These are phyloP conservation scores for Tethea ocularis DNA, from an alignment of 2,888 invertebrate genomes.

Conservation along the genomic window DNA sequence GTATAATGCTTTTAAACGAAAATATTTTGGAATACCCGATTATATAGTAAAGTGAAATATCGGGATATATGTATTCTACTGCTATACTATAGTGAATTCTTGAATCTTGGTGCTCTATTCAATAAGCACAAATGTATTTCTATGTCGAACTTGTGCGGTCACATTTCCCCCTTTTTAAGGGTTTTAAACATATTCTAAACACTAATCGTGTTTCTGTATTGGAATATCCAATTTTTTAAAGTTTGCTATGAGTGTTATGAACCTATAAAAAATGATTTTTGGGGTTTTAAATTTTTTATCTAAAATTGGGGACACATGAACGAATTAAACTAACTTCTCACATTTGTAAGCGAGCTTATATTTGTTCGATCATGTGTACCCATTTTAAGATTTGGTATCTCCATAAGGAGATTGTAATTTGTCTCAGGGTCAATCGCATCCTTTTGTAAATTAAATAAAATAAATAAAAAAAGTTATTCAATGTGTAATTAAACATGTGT, in stretches of 20 bases:
- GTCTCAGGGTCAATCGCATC: not conserved
- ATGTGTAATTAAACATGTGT: constrained; percentile 5
- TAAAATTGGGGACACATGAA: not conserved
- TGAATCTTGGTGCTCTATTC: constrained; percentile 7
- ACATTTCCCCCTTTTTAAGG: not conserved
- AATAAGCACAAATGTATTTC: constrained; percentile 3
- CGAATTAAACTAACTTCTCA: not conserved
- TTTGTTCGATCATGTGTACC: not conserved
- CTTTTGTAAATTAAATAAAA: not conserved
- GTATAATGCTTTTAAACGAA: constrained; percentile 29
- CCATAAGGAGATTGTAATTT: not conserved
- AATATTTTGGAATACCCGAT: constrained; percentile 22
- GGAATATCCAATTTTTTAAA: not conserved
- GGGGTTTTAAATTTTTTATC: not conserved
- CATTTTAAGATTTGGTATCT: not conserved
- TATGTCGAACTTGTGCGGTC: not conserved
- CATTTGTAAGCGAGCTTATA: not conserved
- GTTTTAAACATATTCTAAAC: not conserved
- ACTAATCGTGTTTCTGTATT: not conserved
- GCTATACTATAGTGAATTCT: not conserved
- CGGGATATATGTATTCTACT: not conserved
- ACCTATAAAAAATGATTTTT: not conserved
- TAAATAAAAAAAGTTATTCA: not conserved
- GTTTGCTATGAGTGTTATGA: not conserved
- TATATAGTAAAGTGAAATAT: not conserved